Evolutionary conservation across 2,888 invertebrate species (phyloP).

Genomic region (Philaethria dido): DNA sequence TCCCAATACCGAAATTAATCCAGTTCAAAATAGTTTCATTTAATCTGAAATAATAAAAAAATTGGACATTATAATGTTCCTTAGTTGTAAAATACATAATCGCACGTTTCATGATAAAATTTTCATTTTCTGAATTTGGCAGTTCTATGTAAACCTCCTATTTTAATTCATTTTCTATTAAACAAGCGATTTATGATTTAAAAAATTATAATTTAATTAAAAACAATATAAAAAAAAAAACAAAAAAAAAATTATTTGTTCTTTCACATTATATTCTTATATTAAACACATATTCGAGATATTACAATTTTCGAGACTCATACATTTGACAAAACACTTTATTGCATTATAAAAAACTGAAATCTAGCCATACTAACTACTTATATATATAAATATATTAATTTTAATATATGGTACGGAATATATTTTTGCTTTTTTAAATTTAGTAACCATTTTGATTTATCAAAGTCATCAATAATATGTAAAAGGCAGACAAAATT

Average conservation of each 20-base stretch:
- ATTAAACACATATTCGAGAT: constrained; percentile 7
- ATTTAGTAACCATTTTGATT: not conserved
- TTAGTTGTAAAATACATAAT: not conserved
- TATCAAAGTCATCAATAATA: not conserved
- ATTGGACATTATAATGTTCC: no score
- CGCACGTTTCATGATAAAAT: not conserved
- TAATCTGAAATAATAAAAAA: no score
- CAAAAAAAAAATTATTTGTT: not conserved
- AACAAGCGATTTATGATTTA: no score
- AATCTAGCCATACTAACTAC: not conserved
- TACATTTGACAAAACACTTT: not conserved
- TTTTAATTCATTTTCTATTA: no score
- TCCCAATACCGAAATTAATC: no score
- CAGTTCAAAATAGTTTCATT: no score
- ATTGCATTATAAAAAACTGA: not conserved
- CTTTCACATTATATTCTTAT: not conserved
- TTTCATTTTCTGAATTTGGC: no score
- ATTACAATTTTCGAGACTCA: constrained; percentile 1
- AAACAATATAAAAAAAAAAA: not conserved
- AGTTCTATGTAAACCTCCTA: no score
- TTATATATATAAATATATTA: not conserved
- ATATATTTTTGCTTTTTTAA: not conserved
- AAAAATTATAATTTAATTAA: no score
- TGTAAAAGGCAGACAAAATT: not conserved
- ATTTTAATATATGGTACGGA: constrained; percentile 3